Conservation (phyloP, 53 echinoderm and acorn worm genomes). For the Antedon mediterranea region DNA sequence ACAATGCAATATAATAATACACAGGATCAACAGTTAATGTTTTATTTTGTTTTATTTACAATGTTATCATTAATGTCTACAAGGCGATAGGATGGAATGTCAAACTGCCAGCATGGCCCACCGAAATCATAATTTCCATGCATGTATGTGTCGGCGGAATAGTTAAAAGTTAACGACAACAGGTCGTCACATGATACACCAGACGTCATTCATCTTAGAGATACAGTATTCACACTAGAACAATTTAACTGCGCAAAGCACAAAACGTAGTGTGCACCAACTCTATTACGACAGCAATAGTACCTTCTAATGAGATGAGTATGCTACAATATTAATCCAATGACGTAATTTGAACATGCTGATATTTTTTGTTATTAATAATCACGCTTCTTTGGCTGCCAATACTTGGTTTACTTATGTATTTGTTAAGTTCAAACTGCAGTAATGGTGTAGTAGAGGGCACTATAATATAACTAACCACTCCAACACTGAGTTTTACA, state of each 20-base stretch:
- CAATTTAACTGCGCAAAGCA: too few species aligned
- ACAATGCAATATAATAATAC: neutral
- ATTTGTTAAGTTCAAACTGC: neutral
- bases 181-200: too few species aligned
- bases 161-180: too few species aligned
- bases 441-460: neutral
- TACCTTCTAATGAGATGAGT: neutral
- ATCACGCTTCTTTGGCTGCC: neutral
- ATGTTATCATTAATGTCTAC: neutral
- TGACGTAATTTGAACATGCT: too few species aligned
- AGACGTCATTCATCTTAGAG: too few species aligned
- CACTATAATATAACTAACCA: neutral
- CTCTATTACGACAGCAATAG: neutral
- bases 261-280: too few species aligned
- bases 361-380: too few species aligned
- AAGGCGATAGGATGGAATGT: constrained; percentile 1
- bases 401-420: neutral
- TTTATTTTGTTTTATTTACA: neutral
- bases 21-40: neutral
- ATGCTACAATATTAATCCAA: too few species aligned
- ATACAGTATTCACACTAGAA: too few species aligned
- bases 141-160: neutral
- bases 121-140: neutral
- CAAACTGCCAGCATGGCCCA: neutral
- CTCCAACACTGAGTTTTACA: too few species aligned